Base-by-base conservation (phyloP, 2,888 invertebrate species). In the Petrophora chlorosata region DNA sequence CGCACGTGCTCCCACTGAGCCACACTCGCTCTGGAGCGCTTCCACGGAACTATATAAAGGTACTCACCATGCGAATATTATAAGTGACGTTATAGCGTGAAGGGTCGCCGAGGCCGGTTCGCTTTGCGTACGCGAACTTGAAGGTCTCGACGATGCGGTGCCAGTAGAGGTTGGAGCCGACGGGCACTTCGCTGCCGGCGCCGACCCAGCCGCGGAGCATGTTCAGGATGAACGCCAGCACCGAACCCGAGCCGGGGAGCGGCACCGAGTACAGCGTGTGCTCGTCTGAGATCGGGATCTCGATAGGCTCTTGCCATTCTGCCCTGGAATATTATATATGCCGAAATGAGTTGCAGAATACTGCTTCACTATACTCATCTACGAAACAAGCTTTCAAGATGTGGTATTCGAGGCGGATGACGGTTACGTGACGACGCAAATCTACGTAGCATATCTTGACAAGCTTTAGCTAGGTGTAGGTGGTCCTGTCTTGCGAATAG, bases 41-140 rank as follows among this genome's bases (percentile, higher is more conserved):
- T n/a, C n/a, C n/a, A n/a, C n/a, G n/a, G n/a, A n/a, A n/a, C n/a
- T n/a, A n/a, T n/a, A n/a, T n/a, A n/a, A n/a, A 10, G 7, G 1
- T 33, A 65, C 63, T 62, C 50, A 85, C 85, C 43, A 81, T 79
- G 22, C 43, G 47, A 23, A 86, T 85, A 35, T 72, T 59, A 41
- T 75, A 75, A 0, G 72, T 56, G 4, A 83, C 51, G 34, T 79
- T 75, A 65, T 61, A 64, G 62, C 78, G 83, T 65, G 73, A 66
- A 68, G 79, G 73, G 87, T 99, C 99, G 0, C 96, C 98, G 53
- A 99, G 87, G 59, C 94, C 92, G 0, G 96, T 95, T 60, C 98
- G 91, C 70, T 94, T 93, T 1, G 96, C 98, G 79, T 95, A 98
- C 10, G 95, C 98, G 87, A 94, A 98, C 80, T 99, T 99, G 83